Evolutionary conservation across 1,140 invertebrate species (phyloP).

Genomic region (Goniozus legneri): DNA sequence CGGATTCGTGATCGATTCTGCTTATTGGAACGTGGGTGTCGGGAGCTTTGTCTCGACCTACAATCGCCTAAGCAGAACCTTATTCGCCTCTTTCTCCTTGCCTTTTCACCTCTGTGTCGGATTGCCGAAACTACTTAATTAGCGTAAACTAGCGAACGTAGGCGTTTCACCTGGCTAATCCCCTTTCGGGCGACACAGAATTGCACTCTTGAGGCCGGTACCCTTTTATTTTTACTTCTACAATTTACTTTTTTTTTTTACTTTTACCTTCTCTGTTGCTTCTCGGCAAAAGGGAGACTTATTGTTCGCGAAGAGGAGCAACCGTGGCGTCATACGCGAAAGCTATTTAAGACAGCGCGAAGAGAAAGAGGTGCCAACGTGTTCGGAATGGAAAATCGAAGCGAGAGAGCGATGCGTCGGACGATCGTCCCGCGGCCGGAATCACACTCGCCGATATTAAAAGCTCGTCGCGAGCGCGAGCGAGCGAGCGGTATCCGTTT

Average conservation of each 20-base stretch:
- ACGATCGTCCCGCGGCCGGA: conserved; percentile 23
- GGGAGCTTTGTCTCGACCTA: conserved; percentile 42
- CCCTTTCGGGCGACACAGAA: conserved; percentile 17
- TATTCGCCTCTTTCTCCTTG: too few relatives aligned
- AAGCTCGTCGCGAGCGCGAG: conserved; percentile 46
- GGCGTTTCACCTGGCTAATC: too few relatives aligned
- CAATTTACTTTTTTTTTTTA: too few relatives aligned
- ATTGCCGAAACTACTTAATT: too few relatives aligned
- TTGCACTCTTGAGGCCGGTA: conserved; percentile 11
- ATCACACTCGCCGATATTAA: conserved; percentile 49
- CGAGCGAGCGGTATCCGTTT: conserved; percentile 45
- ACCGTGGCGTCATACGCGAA: too few relatives aligned
- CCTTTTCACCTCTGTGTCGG: too few relatives aligned
- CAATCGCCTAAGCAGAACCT: too few relatives aligned
- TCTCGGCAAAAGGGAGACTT: too few relatives aligned
- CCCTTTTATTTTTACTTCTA: too few relatives aligned
- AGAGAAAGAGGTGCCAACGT: conserved; percentile 7
- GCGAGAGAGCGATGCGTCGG: conserved; percentile 14
- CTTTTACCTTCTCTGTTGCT: too few relatives aligned
- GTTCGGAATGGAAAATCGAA: conserved; percentile 24
- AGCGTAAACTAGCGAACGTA: too few relatives aligned
- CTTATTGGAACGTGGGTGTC: conserved; percentile 45
- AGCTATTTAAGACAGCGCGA: neutral
- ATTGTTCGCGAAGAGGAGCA: too few relatives aligned
- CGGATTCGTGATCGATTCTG: conserved; percentile 52